These are phyloP conservation scores for Eurytoma californica DNA, from an alignment of 2,888 invertebrate genomes.

Conservation along the genomic window DNA sequence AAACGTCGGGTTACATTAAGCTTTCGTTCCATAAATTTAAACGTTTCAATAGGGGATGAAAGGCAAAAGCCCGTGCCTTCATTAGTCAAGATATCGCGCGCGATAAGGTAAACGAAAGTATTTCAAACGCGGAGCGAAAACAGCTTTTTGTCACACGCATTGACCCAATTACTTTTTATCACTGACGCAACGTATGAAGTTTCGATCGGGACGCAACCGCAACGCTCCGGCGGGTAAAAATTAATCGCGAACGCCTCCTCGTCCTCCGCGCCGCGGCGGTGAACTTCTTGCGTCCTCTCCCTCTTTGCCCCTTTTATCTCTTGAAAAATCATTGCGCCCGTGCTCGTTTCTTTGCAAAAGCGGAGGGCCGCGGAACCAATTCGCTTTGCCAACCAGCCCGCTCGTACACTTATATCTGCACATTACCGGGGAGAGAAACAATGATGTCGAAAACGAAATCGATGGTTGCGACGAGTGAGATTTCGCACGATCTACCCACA, in stretches of 20 bases:
- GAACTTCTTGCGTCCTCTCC: not conserved
- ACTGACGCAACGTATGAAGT: conserved; percentile 1
- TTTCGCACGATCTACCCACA: not conserved
- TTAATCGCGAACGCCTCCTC: not conserved
- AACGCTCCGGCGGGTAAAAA: not conserved
- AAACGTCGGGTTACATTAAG: too few species aligned
- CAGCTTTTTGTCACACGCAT: conserved; percentile 2
- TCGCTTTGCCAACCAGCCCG: too few species aligned
- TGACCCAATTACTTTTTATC: conserved; percentile 33
- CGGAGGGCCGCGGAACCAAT: too few species aligned
- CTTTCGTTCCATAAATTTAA: too few species aligned
- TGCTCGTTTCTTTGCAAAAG: too few species aligned
- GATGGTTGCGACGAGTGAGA: not conserved
- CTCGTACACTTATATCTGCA: too few species aligned
- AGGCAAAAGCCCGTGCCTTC: too few species aligned
- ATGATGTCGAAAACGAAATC: conserved; percentile 18
- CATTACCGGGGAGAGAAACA: not conserved
- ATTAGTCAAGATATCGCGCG: too few species aligned
- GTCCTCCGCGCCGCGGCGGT: too few species aligned
- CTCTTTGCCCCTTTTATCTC: not conserved
- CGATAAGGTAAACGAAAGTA: not conserved
- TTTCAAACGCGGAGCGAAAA: not conserved
- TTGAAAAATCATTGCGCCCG: too few species aligned
- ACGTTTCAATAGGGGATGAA: too few species aligned
- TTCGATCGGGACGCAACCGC: too few species aligned